Conservation (phyloP, 2,888 invertebrate species). For the Phaonia tiefii region DNA sequence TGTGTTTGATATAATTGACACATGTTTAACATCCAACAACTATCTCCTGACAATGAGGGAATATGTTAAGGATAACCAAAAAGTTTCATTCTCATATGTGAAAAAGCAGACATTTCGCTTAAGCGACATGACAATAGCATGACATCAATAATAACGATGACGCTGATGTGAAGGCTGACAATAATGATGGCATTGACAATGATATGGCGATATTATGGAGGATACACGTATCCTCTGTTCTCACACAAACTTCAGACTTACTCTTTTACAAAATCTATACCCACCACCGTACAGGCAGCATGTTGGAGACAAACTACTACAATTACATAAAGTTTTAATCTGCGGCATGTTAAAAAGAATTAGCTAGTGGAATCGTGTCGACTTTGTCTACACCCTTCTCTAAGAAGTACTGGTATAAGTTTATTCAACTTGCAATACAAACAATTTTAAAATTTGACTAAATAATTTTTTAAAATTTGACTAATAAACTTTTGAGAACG, state of each 20-base stretch:
- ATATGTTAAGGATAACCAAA: conserved; percentile 20
- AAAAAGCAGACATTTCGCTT: conserved; percentile 54
- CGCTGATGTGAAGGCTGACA: conserved; percentile 26
- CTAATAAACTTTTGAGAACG: too few relatives aligned
- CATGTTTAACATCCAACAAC: conserved; percentile 54
- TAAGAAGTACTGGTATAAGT: too few relatives aligned
- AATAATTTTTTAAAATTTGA: too few relatives aligned
- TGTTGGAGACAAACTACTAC: conserved; percentile 1
- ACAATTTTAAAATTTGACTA: too few relatives aligned
- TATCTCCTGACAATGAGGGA: conserved; percentile 8
- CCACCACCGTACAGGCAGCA: background rate
- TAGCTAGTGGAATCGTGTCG: background rate
- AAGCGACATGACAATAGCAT: conserved; percentile 59
- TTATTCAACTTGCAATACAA: too few relatives aligned
- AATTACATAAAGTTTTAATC: conserved; percentile 6
- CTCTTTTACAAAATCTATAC: conserved; percentile 3
- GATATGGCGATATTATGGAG: conserved; percentile 22
- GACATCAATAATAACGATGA: conserved; percentile 59
- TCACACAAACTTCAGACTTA: too few relatives aligned
- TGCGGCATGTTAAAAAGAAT: background rate
- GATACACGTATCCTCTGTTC: background rate
- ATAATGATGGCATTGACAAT: conserved; percentile 41
- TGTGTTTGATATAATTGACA: conserved; percentile 61
- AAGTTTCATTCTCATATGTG: conserved; percentile 20
- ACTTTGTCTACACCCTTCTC: too few relatives aligned